A percentile compares a stretch with the other conserved stretches of the same genome.
Evolutionary conservation across 1,140 invertebrate species (phyloP).

Genomic region (Drosophila seguyi): DNA sequence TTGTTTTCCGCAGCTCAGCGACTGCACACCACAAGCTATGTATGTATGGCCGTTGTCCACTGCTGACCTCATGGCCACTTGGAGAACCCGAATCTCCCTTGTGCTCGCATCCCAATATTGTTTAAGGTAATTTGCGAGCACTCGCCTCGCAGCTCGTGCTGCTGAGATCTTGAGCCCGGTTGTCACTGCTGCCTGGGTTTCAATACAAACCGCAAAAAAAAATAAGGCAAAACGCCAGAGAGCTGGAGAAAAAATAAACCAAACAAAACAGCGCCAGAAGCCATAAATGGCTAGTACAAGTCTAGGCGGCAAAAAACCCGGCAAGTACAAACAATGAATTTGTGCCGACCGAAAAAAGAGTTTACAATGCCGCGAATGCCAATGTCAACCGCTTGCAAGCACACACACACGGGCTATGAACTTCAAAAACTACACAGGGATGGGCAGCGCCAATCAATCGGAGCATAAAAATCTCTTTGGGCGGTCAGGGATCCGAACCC

Average conservation of each 20-base stretch:
- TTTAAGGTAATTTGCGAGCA: conserved; percentile 61
- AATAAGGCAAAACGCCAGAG: conserved; percentile 14
- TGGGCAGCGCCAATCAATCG: conserved; percentile 8
- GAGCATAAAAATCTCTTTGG: conserved; percentile 5
- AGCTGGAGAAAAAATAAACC: conserved; percentile 8
- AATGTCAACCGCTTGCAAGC: conserved; percentile 50
- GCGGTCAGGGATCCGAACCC: neutral
- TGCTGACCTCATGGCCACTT: conserved; percentile 54
- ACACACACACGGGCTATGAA: conserved; percentile 12
- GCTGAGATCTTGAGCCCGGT: conserved; percentile 24
- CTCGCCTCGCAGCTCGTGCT: conserved; percentile 38
- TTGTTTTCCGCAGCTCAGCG: conserved; percentile 30
- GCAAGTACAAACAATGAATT: conserved; percentile 59
- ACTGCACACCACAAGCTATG: conserved; percentile 5
- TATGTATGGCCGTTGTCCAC: conserved; percentile 18
- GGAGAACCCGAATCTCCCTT: conserved; percentile 26
- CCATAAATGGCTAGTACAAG: conserved; percentile 82
- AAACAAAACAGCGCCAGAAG: conserved; percentile 65
- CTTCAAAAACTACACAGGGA: conserved; percentile 32
- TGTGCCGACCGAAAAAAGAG: conserved; percentile 56
- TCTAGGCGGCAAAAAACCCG: conserved; percentile 67
- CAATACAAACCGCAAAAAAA: conserved; percentile 71
- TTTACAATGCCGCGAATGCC: conserved; percentile 73
- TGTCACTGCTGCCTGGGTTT: conserved; percentile 38
- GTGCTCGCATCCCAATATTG: conserved; percentile 43